These are phyloP conservation scores for Batillaria attramentaria DNA, from an alignment of 1,140 invertebrate genomes.

Conservation along the genomic window DNA sequence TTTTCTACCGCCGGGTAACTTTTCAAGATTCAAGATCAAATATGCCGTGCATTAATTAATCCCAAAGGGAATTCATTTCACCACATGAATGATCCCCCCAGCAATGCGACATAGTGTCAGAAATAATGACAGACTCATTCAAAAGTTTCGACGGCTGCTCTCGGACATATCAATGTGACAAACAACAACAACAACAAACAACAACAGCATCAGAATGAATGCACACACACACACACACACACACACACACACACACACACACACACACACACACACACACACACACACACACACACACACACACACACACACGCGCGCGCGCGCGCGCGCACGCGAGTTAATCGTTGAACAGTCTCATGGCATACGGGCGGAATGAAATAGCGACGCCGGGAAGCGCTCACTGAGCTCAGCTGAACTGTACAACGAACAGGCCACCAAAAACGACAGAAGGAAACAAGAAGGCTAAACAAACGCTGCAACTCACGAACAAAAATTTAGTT, in stretches of 20 bases:
- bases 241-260: background rate
- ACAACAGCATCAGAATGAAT: background rate
- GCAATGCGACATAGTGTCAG: background rate
- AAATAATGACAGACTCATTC: background rate
- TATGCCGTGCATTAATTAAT: no score
- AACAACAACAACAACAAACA: background rate
- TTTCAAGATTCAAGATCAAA: no score
- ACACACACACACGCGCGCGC: background rate
- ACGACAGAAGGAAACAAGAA: no score
- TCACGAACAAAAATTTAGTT: no score
- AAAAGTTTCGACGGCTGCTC: background rate
- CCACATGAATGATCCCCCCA: background rate
- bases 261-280: background rate
- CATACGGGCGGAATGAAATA: no score
- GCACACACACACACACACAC: background rate
- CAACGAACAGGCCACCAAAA: no score
- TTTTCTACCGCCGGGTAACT: no score
- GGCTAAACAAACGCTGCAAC: no score
- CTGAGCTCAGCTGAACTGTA: no score
- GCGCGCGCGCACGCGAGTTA: background rate
- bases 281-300: background rate
- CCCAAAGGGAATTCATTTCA: background rate
- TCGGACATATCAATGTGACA: background rate
- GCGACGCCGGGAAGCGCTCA: no score
- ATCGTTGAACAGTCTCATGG: no score